Percentiles rank a stretch among this genome's conserved stretches.
phyloP scores from a whole-genome alignment of 2,888 invertebrate genomes.

The Drosophila flavopinicola region DNA sequence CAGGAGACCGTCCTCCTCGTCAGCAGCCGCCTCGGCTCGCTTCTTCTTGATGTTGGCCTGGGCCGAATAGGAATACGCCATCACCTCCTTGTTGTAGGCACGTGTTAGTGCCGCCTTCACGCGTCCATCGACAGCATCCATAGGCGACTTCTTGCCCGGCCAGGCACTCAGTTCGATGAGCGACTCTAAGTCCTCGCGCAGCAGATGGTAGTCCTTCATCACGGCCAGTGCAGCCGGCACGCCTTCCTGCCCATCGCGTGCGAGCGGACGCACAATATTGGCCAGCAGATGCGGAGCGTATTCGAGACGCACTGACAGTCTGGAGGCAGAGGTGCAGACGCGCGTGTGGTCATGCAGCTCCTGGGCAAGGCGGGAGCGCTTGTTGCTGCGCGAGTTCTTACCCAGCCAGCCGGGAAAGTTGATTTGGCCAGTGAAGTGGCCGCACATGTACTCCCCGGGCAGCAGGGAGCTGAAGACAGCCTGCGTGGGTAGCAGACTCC shows the following conservation, averaged over 20 bases:
- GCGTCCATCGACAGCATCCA: slow-evolving; percentile 91
- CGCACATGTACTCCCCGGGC: slow-evolving; percentile 94
- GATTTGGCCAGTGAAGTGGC: slow-evolving; percentile 91
- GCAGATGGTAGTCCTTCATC: slow-evolving; percentile 93
- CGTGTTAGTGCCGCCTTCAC: slow-evolving; percentile 97
- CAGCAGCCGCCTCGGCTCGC: slow-evolving; percentile 85
- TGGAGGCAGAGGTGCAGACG: slow-evolving; percentile 92
- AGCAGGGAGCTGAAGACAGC: slow-evolving; percentile 96
- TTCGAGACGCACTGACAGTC: slow-evolving; percentile 93
- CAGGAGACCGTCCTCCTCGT: slow-evolving; percentile 82
- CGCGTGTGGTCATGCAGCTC: slow-evolving; percentile 95
- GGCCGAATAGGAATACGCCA: slow-evolving; percentile 91
- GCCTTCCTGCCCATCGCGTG: slow-evolving; percentile 89
- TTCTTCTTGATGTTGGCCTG: slow-evolving; percentile 87
- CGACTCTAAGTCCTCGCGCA: slow-evolving; percentile 96
- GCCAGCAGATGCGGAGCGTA: slow-evolving; percentile 92
- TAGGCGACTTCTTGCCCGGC: slow-evolving; percentile 91
- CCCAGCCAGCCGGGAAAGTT: slow-evolving; percentile 98
- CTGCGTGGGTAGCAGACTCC: slow-evolving; percentile 94
- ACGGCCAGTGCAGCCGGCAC: slow-evolving; percentile 89
- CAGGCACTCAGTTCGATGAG: slow-evolving; percentile 93
- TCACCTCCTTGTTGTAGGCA: slow-evolving; percentile 93
- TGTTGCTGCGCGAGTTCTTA: slow-evolving; percentile 93
- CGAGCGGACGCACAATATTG: slow-evolving; percentile 91
- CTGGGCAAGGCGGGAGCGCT: slow-evolving; percentile 92